Evolutionary conservation across 2,888 invertebrate genomes (phyloP).

Genomic region (Megastigmus dorsalis): DNA sequence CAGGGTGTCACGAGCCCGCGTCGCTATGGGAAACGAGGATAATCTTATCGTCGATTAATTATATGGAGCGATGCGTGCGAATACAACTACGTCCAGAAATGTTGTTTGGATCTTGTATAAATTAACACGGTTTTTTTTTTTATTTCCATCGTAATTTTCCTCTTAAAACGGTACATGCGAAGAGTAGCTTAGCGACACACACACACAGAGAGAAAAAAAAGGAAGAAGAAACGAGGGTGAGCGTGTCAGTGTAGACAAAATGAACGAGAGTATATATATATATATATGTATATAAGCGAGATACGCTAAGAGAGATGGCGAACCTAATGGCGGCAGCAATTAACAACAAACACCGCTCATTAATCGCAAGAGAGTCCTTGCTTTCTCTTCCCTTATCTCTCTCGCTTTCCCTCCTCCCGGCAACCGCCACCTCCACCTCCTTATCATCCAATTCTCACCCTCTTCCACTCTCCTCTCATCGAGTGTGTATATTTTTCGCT

Average conservation of each 20-base stretch:
- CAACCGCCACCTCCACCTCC: background rate
- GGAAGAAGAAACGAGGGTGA: constrained; percentile 37
- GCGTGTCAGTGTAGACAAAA: constrained; percentile 15
- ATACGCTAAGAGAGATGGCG: constrained; percentile 65
- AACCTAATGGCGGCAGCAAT: constrained; percentile 74
- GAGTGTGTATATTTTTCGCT: background rate
- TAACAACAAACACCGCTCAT: constrained; percentile 75
- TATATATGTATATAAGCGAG: too few relatives aligned
- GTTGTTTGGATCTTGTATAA: too few relatives aligned
- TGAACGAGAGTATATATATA: constrained; percentile 43
- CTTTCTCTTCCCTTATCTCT: constrained; percentile 58
- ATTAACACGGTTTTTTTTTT: too few relatives aligned
- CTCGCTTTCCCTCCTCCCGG: constrained; percentile 27
- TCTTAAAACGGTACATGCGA: too few relatives aligned
- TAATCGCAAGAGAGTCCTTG: constrained; percentile 70
- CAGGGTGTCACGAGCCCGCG: constrained; percentile 53
- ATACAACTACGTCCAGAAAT: too few relatives aligned
- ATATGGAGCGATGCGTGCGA: too few relatives aligned
- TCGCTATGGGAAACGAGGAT: constrained; percentile 51
- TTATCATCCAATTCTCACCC: background rate
- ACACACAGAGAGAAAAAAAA: background rate
- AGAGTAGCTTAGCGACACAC: too few relatives aligned
- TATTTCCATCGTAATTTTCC: too few relatives aligned
- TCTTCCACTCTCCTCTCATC: constrained; percentile 24
- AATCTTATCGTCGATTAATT: constrained; percentile 30